phyloP scores from a whole-genome alignment of 2,797 vertebrate genomes.

The Microcaecilia unicolor region DNA sequence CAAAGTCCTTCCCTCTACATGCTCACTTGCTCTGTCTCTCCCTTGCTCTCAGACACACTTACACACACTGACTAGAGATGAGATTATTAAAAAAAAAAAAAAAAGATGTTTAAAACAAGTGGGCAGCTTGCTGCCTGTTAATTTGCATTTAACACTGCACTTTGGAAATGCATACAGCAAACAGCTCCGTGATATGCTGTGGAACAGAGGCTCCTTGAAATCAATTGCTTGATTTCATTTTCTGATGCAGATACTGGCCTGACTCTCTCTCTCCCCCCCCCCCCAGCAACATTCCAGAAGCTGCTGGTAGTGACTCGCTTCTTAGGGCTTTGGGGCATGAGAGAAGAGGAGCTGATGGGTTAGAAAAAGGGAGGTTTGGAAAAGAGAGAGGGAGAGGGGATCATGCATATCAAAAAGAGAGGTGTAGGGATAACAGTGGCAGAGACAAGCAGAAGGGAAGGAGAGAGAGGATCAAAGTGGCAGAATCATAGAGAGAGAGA shows the following conservation, averaged over 20 bases:
- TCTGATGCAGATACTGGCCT: slow-evolving; percentile 6
- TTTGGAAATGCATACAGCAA: slow-evolving; percentile 30
- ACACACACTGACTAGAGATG: slow-evolving; percentile 58
- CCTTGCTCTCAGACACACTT: slow-evolving; percentile 36
- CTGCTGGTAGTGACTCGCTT: neutral
- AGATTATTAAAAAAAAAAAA: slow-evolving; percentile 57
- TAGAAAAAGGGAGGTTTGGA: slow-evolving; percentile 3
- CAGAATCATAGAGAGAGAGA: neutral
- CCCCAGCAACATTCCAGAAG: slow-evolving; percentile 25
- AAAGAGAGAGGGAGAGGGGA: neutral
- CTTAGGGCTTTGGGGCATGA: slow-evolving; percentile 4
- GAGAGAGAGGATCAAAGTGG: too few species aligned
- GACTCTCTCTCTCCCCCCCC: slow-evolving; percentile 11
- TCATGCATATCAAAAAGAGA: too few species aligned
- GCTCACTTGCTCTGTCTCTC: slow-evolving; percentile 14
- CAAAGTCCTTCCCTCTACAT: slow-evolving; percentile 60
- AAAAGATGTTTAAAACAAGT: slow-evolving; percentile 40
- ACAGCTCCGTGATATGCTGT: slow-evolving; percentile 31
- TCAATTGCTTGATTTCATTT: neutral
- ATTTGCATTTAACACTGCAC: slow-evolving; percentile 46
- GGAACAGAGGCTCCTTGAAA: slow-evolving; percentile 5
- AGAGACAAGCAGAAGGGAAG: neutral
- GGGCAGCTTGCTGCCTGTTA: slow-evolving; percentile 46
- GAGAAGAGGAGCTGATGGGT: slow-evolving; percentile 16
- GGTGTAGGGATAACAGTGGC: slow-evolving; percentile 8